phyloP scores from a whole-genome alignment of 2,113 vertebrate genomes.

The Saimiri boliviensis region DNA sequence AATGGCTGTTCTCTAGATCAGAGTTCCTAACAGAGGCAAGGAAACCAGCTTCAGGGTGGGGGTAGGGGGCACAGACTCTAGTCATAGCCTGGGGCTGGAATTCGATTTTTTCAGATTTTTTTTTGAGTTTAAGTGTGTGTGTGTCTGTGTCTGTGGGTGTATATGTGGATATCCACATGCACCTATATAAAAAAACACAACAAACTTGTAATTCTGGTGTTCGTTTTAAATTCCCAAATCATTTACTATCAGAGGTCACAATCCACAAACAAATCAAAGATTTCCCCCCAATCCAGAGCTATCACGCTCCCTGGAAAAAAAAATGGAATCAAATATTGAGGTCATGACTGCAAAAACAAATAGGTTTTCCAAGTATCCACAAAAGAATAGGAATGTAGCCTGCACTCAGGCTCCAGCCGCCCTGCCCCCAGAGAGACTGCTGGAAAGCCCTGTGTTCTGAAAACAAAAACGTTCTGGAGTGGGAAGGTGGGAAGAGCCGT shows the following conservation, averaged over 20 bases:
- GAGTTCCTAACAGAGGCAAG: neutral
- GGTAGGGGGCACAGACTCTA: accelerated
- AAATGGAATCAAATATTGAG: neutral
- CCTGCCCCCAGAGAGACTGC: accelerated
- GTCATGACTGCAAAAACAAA: neutral
- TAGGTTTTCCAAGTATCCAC: accelerated
- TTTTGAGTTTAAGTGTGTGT: neutral
- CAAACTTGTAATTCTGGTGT: neutral
- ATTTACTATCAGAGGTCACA: neutral
- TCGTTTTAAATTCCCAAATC: neutral
- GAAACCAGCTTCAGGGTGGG: too few relatives aligned
- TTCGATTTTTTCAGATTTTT: neutral
- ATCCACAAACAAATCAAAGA: neutral
- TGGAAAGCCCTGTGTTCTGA: accelerated
- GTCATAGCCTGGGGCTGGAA: accelerated
- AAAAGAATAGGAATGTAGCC: neutral
- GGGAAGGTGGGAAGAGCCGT: neutral
- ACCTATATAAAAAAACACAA: too few relatives aligned
- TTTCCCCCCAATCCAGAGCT: neutral
- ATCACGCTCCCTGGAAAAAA: neutral
- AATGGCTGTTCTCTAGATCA: neutral
- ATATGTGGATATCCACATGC: too few relatives aligned
- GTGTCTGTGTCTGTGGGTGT: too few relatives aligned
- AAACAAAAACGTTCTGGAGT: neutral
- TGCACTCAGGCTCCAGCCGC: accelerated